phyloP scores from a whole-genome alignment of 2,888 invertebrate species.

The Scaptomyza polygonia region DNA sequence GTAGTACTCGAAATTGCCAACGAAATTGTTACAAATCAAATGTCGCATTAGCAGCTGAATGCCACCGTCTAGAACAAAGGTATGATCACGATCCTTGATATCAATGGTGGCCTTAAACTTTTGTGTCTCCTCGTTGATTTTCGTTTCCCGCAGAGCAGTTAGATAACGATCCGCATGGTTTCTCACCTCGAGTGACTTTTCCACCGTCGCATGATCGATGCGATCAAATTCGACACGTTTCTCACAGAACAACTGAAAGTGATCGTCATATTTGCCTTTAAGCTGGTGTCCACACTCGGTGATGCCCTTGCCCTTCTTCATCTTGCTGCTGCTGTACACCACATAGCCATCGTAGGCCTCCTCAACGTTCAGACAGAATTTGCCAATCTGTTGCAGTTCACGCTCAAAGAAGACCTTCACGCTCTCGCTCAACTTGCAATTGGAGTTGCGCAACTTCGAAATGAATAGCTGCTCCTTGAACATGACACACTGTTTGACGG shows the following conservation, averaged over 20 bases:
- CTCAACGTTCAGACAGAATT: slow-evolving; percentile 73
- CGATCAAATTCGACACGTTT: slow-evolving; percentile 79
- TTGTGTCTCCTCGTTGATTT: slow-evolving; percentile 75
- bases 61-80: slow-evolving; percentile 80
- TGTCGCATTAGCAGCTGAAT: slow-evolving; percentile 79
- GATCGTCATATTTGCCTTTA: slow-evolving; percentile 77
- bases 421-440: slow-evolving; percentile 73
- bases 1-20: slow-evolving; percentile 74
- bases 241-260: slow-evolving; percentile 75
- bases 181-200: slow-evolving; percentile 73
- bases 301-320: slow-evolving; percentile 69
- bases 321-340: slow-evolving; percentile 75
- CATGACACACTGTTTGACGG: slow-evolving; percentile 68
- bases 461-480: slow-evolving; percentile 75
- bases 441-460: slow-evolving; percentile 66
- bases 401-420: slow-evolving; percentile 76
- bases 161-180: slow-evolving; percentile 66
- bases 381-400: slow-evolving; percentile 73
- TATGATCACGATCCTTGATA: slow-evolving; percentile 75
- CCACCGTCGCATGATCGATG: slow-evolving; percentile 73
- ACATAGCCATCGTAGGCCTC: slow-evolving; percentile 81
- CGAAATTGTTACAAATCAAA: slow-evolving; percentile 71
- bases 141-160: slow-evolving; percentile 71
- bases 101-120: slow-evolving; percentile 75
- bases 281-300: slow-evolving; percentile 72